phyloP scores from a whole-genome alignment of 2,113 vertebrate genomes.

The Megaceryle maxima region DNA sequence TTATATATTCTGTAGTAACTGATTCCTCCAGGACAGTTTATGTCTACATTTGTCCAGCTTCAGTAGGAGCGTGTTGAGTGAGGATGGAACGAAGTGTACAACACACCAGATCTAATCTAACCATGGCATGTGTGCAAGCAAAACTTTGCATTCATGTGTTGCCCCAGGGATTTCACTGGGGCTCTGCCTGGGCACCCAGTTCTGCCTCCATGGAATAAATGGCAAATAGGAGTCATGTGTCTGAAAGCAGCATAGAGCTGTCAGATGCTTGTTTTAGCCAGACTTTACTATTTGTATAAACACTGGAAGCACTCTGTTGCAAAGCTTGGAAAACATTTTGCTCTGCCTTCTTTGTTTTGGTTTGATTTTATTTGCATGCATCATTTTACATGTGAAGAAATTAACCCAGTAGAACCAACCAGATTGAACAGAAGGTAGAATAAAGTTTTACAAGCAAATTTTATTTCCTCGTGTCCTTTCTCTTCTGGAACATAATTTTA shows the following conservation, averaged over 20 bases:
- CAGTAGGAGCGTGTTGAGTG: neutral
- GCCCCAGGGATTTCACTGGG: conserved; percentile 3
- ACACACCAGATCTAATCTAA: conserved; percentile 6
- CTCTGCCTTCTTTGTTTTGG: conserved; percentile 34
- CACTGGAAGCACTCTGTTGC: conserved; percentile 15
- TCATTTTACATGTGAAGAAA: neutral
- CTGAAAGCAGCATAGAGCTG: conserved; percentile 13
- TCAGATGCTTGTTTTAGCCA: conserved; percentile 50
- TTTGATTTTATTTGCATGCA: conserved; percentile 47
- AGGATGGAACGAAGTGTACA: neutral
- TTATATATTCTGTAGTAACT: neutral
- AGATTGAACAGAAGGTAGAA: neutral
- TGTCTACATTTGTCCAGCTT: conserved; percentile 4
- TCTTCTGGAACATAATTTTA: neutral
- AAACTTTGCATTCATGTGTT: neutral
- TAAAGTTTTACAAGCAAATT: neutral
- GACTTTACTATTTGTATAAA: conserved; percentile 53
- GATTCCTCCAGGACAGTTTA: conserved; percentile 15
- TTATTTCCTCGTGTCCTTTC: neutral
- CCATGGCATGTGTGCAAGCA: neutral
- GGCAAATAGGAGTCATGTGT: conserved; percentile 21
- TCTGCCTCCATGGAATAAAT: neutral
- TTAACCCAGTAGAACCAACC: neutral
- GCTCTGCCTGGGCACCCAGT: conserved; percentile 26
- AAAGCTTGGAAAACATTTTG: conserved; percentile 47